These are phyloP conservation scores for Drosophila parthenogenetica DNA, from an alignment of 2,888 invertebrate genomes.

Conservation along the genomic window DNA sequence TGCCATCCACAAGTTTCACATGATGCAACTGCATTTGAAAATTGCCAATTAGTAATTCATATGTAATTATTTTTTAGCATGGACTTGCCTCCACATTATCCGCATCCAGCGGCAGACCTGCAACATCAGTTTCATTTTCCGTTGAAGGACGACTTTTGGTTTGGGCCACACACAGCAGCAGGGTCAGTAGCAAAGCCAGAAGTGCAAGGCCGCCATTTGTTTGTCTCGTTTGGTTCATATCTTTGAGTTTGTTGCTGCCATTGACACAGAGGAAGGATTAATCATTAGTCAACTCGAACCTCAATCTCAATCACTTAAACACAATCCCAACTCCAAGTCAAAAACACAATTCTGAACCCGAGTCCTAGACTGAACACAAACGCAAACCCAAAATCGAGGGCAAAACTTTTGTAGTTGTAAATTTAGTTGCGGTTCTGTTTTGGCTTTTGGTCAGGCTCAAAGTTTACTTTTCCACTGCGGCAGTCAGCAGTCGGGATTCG, in stretches of 20 bases:
- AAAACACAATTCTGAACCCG: conserved; percentile 1
- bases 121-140: conserved; percentile 50
- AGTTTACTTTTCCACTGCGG: conserved; percentile 18
- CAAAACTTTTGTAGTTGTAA: conserved; percentile 69
- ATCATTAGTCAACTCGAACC: conserved; percentile 57
- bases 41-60: neutral
- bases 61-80: neutral
- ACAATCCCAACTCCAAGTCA: neutral
- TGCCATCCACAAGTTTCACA: conserved; percentile 69
- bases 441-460: conserved; percentile 38
- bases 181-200: conserved; percentile 58
- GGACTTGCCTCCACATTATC: conserved; percentile 82
- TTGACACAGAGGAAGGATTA: conserved; percentile 41
- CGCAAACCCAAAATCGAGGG: conserved; percentile 12
- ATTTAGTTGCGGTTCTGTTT: conserved; percentile 69
- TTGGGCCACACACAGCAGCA: conserved; percentile 49
- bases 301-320: conserved; percentile 71
- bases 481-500: conserved; percentile 27
- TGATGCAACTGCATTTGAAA: conserved; percentile 69
- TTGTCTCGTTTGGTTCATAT: conserved; percentile 59
- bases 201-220: conserved; percentile 46
- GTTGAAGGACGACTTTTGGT: conserved; percentile 36
- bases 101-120: conserved; percentile 51
- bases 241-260: conserved; percentile 56
- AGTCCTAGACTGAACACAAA: neutral